These are phyloP conservation scores for Drosophila neotestacea DNA, from an alignment of 2,888 invertebrate genomes.

Conservation along the genomic window DNA sequence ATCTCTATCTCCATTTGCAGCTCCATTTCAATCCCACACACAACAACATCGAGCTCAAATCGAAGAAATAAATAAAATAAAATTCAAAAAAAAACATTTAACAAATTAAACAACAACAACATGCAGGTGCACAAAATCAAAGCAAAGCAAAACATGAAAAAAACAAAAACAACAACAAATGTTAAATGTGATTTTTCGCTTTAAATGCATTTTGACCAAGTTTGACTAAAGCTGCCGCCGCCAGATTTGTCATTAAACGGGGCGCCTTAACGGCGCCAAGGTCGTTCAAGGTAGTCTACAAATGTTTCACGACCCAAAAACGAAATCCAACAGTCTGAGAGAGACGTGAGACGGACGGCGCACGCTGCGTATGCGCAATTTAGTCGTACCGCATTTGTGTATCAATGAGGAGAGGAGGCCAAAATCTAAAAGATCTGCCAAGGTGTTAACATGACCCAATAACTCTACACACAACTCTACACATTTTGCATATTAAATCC, in stretches of 20 bases:
- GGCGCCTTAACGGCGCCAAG: slow-evolving; percentile 71
- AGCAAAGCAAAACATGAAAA: slow-evolving; percentile 15
- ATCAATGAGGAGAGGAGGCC: slow-evolving; percentile 8
- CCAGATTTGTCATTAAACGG: slow-evolving; percentile 44
- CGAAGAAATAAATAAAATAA: slow-evolving; percentile 16
- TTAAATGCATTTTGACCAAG: slow-evolving; percentile 77
- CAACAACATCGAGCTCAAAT: slow-evolving; percentile 6
- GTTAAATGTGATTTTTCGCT: slow-evolving; percentile 51
- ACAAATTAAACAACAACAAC: slow-evolving; percentile 1
- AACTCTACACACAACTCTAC: slow-evolving; percentile 6
- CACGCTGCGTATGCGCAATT: slow-evolving; percentile 73
- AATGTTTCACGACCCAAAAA: slow-evolving; percentile 43
- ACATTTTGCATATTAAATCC: slow-evolving; percentile 14
- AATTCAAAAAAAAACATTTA: slow-evolving; percentile 25
- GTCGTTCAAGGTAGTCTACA: slow-evolving; percentile 79
- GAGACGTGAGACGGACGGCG: slow-evolving; percentile 37
- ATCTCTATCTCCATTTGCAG: slow-evolving; percentile 14
- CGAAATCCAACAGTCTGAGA: slow-evolving; percentile 5
- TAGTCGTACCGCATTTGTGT: slow-evolving; percentile 7
- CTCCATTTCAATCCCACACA: slow-evolving; percentile 50
- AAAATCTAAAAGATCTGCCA: slow-evolving; percentile 4
- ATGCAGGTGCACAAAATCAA: slow-evolving; percentile 54
- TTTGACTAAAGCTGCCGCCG: slow-evolving; percentile 57
- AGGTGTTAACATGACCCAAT: slow-evolving; percentile 18
- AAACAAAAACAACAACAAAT: slow-evolving; percentile 6